A percentile compares a stretch with the other conserved stretches of the same genome.
phyloP scores from a whole-genome alignment of 1,140 invertebrate species.

The Danaus melanippus region DNA sequence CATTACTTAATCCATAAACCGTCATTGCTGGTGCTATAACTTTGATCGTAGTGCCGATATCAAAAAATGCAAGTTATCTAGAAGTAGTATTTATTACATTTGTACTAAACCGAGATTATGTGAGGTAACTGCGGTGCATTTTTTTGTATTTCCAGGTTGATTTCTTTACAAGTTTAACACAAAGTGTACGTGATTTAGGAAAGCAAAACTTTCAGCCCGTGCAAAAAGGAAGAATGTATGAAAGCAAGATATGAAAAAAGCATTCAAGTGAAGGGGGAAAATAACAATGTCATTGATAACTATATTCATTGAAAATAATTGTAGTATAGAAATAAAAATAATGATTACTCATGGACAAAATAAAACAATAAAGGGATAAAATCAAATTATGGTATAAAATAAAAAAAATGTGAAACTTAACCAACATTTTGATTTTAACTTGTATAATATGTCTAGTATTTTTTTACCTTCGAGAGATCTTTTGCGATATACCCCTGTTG shows the following conservation, averaged over 20 bases:
- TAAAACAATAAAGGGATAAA: slow-evolving; percentile 22
- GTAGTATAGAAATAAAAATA: slow-evolving; percentile 50
- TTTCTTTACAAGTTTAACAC: slow-evolving; percentile 52
- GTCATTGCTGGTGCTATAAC: slow-evolving; percentile 21
- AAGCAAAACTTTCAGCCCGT: slow-evolving; percentile 68
- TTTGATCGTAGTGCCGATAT: slow-evolving; percentile 38
- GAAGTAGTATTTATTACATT: too few relatives aligned
- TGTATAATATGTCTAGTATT: slow-evolving; percentile 59
- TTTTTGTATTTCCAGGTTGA: slow-evolving; percentile 41
- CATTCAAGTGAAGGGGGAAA: slow-evolving; percentile 62
- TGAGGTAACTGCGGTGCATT: slow-evolving; percentile 53
- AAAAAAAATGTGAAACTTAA: slow-evolving; percentile 52
- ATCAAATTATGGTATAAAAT: slow-evolving; percentile 37
- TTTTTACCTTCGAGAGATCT: slow-evolving; percentile 90
- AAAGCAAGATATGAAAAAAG: slow-evolving; percentile 68
- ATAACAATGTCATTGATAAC: slow-evolving; percentile 45
- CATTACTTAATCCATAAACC: slow-evolving; percentile 20
- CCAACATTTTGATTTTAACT: slow-evolving; percentile 55
- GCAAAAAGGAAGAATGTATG: slow-evolving; percentile 65
- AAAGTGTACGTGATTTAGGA: slow-evolving; percentile 60
- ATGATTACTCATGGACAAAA: slow-evolving; percentile 25
- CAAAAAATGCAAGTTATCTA: slow-evolving; percentile 12
- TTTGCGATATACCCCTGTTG: slow-evolving; percentile 91
- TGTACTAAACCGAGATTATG: slow-evolving; percentile 39
- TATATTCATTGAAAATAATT: slow-evolving; percentile 39